Evolutionary conservation across 2,797 vertebrate species (phyloP), one percentile per base, ranked within the genome.

Genomic region (Coregonus suidteri): DNA sequence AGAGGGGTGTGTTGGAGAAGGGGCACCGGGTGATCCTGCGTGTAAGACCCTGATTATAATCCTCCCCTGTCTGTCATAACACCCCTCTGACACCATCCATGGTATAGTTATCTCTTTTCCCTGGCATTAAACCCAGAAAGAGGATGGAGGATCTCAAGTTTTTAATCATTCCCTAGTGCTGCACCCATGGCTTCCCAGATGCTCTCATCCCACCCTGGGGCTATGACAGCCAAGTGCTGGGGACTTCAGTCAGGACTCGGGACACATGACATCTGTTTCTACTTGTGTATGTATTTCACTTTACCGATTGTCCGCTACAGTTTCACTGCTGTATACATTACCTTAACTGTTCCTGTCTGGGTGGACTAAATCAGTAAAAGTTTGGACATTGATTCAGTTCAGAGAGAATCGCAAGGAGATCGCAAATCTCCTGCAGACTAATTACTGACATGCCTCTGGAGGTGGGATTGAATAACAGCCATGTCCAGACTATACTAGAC

Each of bases 191-290:
- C 71, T 15, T 25, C 11, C 53, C 69, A 71, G 6, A 53, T 2
- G 4, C 31, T n/a, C 25, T 34, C 25, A 37, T 18, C 54, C 56
- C 6, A 9, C 16, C 47, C 14, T 15, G 71, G 30, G 51, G 30
- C 25, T 35, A 37, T 16, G 47, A 56, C 47, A 71, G 20, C n/a
- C 25, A 6, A 4, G 41, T 71, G 11, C 69, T 71, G 47, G 69
- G 47, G 41, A 71, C 69, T 52, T 71, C 20, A 25, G 69, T 83
- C 86, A 88, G 90, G 88, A 91, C n/a, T 7, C n/a, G 53, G 52
- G 4, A 56, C 91, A 91, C 89, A 89, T 85, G 85, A 80, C 90
- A 92, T 93, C 89, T 93, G 92, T 84, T 91, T 90, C 85, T 89
- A 90, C 89, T 93, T 90, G 80, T 37, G 73, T 56, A 78, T 76